These are phyloP conservation scores for Euwallacea similis DNA, from an alignment of 1,140 invertebrate genomes.

Conservation along the genomic window DNA sequence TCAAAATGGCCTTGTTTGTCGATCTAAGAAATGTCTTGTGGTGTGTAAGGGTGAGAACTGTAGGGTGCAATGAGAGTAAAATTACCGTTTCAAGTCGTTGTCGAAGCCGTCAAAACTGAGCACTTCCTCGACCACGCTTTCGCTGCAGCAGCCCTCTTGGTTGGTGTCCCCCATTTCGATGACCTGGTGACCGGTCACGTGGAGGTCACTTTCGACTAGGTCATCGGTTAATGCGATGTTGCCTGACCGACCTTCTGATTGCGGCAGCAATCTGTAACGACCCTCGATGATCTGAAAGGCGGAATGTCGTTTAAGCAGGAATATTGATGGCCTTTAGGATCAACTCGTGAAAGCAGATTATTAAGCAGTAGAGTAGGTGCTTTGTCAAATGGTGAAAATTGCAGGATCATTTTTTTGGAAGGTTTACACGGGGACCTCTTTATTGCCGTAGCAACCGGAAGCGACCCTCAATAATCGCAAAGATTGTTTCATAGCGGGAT, in stretches of 20 bases:
- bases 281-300: conserved; percentile 55
- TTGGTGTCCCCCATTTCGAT: conserved; percentile 37
- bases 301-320: neutral
- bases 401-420: too few relatives aligned
- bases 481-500: too few relatives aligned
- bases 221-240: conserved; percentile 45
- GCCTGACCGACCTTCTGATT: conserved; percentile 55
- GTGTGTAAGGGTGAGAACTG: neutral
- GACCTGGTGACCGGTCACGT: conserved; percentile 35
- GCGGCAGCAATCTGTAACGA: conserved; percentile 59
- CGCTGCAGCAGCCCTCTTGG: conserved; percentile 42
- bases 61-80: neutral
- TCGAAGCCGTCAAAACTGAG: conserved; percentile 49
- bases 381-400: neutral
- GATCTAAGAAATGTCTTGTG: conserved; percentile 20
- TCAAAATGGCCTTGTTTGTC: conserved; percentile 49
- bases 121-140: conserved; percentile 52
- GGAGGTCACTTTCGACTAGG: conserved; percentile 16
- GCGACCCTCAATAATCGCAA: too few relatives aligned
- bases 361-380: neutral
- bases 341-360: neutral
- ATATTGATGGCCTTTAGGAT: neutral
- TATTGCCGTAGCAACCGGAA: too few relatives aligned
- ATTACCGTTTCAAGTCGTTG: conserved; percentile 41
- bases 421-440: too few relatives aligned